Base-by-base conservation (phyloP, 2,797 vertebrate genomes). In the Petrocephalus sullivani region DNA sequence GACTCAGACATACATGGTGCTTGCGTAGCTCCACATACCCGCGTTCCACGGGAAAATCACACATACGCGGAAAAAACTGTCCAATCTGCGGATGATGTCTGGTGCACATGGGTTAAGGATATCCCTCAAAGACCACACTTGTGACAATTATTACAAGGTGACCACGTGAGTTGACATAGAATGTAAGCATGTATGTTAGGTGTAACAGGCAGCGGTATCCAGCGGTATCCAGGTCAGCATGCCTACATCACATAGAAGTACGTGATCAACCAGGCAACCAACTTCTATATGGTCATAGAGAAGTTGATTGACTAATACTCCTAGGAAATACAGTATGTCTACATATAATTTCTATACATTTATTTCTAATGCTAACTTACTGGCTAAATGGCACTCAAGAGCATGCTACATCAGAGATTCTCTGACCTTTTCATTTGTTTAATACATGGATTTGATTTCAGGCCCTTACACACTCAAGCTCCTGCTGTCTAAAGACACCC, bases 191-290 rank as follows among this genome's bases (percentile, higher is more conserved):
- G 49, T 75, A 54, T 33, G 33, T 71, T 67, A 37, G 19, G 14
- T 88, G 54, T 12, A 56, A 75, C 37, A 86, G 58, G 75, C 85
- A 89, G 57, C 28, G 87, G 56, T 88, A 57, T 51, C 23, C 88
- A n/a, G 46, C 37, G 51, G 78, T 88, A 90, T 90, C 88, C 88
- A 92, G 89, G 91, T 90, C 85, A 91, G 23, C 51, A 46, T 86
- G 61, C 60, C 56, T 75, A 41, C 21, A 58, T 14, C 54, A 14
- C 21, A 0, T 41, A 82, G 21, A 49, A 19, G 3, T 53, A 21
- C 3, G 1, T 16, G 1, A 28, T 16, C 46, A 84, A 54, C 54
- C n/a, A 21, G 54, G 12, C n/a, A 41, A 58, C 67, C 67, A 41
- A 75, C 28, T 75, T 75, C 14, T 75, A 19, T 28, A 7, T 41